phyloP scores from a whole-genome alignment of 2,797 vertebrate genomes.

The Austrolebias charrua region DNA sequence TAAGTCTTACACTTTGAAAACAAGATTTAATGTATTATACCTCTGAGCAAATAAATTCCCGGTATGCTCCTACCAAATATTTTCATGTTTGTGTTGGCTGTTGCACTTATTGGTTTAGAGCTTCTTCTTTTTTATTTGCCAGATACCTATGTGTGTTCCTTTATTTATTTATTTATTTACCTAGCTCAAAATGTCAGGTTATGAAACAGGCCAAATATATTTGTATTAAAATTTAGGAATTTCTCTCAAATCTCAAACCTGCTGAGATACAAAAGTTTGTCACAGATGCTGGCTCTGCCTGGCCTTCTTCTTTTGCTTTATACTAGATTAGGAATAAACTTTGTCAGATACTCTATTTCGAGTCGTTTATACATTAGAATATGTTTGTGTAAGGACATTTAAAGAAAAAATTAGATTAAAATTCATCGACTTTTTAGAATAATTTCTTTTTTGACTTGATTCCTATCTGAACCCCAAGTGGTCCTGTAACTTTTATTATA shows the following conservation, averaged over 20 bases:
- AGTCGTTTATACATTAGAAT: neutral
- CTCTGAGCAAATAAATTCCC: neutral
- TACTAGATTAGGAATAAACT: slow-evolving; percentile 13
- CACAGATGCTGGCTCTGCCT: slow-evolving; percentile 80
- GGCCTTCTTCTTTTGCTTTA: slow-evolving; percentile 44
- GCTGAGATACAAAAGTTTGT: slow-evolving; percentile 74
- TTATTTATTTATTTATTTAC: neutral
- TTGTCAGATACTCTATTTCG: neutral
- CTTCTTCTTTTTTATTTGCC: slow-evolving; percentile 13
- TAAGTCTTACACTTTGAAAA: slow-evolving; percentile 29
- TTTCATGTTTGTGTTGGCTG: neutral
- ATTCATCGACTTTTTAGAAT: slow-evolving; percentile 25
- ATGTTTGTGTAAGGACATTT: neutral
- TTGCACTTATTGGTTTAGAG: slow-evolving; percentile 1
- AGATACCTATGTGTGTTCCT: slow-evolving; percentile 30
- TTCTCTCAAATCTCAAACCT: slow-evolving; percentile 63
- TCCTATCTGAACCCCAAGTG: slow-evolving; percentile 41
- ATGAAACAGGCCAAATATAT: slow-evolving; percentile 68
- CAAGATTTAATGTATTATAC: slow-evolving; percentile 7
- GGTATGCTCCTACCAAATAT: slow-evolving; percentile 5
- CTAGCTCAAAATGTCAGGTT: slow-evolving; percentile 65
- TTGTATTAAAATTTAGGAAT: slow-evolving; percentile 80
- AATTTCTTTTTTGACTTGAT: slow-evolving; percentile 41
- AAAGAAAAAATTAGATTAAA: neutral
- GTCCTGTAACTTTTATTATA: slow-evolving; percentile 58